phyloP scores from a whole-genome alignment of 2,797 vertebrate species.

The Hypotaenidia philippensis region DNA sequence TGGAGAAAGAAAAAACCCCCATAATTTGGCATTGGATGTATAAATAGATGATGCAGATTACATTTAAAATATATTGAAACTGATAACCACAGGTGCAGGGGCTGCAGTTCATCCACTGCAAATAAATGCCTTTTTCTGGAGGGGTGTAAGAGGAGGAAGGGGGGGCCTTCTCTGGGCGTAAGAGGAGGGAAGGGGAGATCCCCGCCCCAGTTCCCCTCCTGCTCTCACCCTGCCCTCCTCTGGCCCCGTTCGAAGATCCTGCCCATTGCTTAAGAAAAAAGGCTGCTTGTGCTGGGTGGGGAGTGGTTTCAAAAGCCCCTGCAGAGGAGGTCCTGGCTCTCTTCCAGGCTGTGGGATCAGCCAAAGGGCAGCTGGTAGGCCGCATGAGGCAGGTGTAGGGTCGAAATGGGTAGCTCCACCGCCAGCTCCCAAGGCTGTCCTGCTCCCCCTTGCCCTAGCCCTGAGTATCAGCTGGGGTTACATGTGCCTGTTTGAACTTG shows the following conservation, averaged over 20 bases:
- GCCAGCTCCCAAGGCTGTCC: background rate
- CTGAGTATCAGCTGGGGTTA: fast-evolving
- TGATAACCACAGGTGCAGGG: conserved; percentile 66
- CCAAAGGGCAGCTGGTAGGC: conserved; percentile 47
- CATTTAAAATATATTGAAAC: background rate
- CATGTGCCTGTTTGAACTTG: fast-evolving
- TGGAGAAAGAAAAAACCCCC: background rate
- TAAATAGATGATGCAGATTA: conserved; percentile 10
- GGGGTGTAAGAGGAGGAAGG: conserved; percentile 29
- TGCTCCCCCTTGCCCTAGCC: fast-evolving
- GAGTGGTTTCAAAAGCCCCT: conserved; percentile 43
- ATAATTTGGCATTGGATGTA: background rate
- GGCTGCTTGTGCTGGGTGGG: conserved; percentile 22
- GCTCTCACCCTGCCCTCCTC: background rate
- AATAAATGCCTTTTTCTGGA: conserved; percentile 64
- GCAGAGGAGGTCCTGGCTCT: conserved; percentile 59
- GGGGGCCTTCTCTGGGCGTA: background rate
- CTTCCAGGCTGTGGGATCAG: conserved; percentile 74
- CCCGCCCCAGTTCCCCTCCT: conserved; percentile 29
- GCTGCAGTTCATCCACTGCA: conserved; percentile 44
- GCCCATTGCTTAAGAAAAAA: background rate
- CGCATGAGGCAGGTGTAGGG: conserved; percentile 2
- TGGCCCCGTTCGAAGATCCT: fast-evolving
- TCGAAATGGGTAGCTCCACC: background rate
- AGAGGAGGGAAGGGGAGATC: background rate